phyloP scores from a whole-genome alignment of 2,888 invertebrate species.

The Stegophylla sp. region DNA sequence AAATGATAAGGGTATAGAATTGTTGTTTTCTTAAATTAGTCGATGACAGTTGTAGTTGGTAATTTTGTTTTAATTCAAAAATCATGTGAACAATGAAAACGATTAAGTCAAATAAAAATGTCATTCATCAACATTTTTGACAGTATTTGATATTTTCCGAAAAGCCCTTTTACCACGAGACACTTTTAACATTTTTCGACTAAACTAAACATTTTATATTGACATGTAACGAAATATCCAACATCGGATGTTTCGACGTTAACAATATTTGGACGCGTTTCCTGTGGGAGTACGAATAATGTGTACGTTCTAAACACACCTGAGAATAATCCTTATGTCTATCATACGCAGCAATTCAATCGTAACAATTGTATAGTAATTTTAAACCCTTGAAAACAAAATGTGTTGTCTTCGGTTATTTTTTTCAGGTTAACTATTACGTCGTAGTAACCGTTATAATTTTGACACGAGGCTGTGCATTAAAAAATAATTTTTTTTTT shows the following conservation, averaged over 20 bases:
- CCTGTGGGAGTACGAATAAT: neutral
- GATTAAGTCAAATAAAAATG: neutral
- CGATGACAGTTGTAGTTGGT: neutral
- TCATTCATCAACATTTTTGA: neutral
- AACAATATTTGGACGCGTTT: slow-evolving; percentile 3
- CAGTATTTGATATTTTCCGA: neutral
- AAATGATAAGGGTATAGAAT: neutral
- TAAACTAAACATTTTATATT: slow-evolving; percentile 15
- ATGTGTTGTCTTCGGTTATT: neutral
- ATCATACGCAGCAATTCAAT: slow-evolving; percentile 30
- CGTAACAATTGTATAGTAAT: neutral
- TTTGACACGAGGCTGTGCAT: too few species aligned
- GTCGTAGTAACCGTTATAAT: too few species aligned
- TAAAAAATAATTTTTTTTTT: too few species aligned
- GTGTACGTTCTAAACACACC: slow-evolving; percentile 13
- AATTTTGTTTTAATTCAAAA: neutral
- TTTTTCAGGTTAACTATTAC: too few species aligned
- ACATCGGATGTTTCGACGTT: neutral
- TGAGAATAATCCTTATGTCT: slow-evolving; percentile 4
- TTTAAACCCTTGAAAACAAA: slow-evolving; percentile 17
- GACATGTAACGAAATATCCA: neutral
- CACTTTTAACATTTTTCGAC: neutral
- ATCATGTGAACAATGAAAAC: neutral
- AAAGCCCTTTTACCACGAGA: neutral
- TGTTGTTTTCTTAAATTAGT: neutral